Percentiles rank a stretch among this genome's conserved stretches.
Conservation (phyloP, 2,888 invertebrate species). For the Quadriops clusia region DNA sequence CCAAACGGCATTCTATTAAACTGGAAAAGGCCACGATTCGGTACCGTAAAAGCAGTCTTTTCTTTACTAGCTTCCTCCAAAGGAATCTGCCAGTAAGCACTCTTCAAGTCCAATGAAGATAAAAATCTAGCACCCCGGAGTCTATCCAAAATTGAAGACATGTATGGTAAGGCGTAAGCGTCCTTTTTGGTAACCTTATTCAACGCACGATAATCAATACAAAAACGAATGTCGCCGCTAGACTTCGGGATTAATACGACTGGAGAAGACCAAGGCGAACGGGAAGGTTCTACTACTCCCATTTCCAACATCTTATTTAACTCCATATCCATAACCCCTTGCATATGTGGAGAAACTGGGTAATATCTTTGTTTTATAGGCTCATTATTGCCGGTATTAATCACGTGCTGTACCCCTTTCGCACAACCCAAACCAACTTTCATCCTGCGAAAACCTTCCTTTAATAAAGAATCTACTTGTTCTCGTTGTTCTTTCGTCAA, state of each 20-base stretch:
- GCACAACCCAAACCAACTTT: no score
- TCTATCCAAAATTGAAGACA: conserved; percentile 21
- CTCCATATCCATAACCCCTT: conserved; percentile 5
- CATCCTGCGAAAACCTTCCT: no score
- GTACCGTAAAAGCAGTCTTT: no score
- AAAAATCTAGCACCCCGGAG: conserved; percentile 22
- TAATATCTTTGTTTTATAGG: conserved; percentile 10
- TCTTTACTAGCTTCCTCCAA: no score
- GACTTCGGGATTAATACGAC: conserved; percentile 9
- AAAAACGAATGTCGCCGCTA: conserved; percentile 19
- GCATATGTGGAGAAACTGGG: conserved; percentile 4
- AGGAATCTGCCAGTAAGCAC: conserved; percentile 8
- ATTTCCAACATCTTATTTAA: conserved; percentile 7
- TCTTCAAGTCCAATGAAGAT: conserved; percentile 20
- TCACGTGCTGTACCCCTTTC: conserved; percentile 5
- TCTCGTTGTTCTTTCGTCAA: neutral
- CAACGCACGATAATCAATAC: conserved; percentile 22
- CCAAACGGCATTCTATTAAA: no score
- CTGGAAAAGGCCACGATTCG: no score
- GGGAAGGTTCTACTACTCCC: conserved; percentile 6
- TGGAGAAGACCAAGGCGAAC: conserved; percentile 9
- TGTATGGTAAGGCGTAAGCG: conserved; percentile 23
- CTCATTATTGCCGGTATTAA: conserved; percentile 1
- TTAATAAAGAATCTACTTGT: no score
- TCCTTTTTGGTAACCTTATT: conserved; percentile 22